Percentiles rank a stretch among this genome's conserved stretches.
Conservation (phyloP, 2,888 invertebrate species). For the Mesochorus sp. region DNA sequence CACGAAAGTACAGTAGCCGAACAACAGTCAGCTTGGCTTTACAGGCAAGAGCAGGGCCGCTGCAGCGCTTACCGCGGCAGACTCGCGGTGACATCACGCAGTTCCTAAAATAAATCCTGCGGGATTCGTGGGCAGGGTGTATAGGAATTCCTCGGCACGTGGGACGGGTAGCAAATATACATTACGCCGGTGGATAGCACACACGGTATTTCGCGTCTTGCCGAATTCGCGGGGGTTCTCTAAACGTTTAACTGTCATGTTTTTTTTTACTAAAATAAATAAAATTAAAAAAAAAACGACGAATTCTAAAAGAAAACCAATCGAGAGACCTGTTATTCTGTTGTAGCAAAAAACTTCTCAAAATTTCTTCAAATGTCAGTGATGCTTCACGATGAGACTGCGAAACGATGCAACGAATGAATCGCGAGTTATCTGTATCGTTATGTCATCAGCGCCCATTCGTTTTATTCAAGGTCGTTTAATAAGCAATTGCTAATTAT, state of each 20-base stretch:
- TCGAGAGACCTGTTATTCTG: neutral
- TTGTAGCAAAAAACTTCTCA: no score
- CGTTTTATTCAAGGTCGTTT: conserved; percentile 42
- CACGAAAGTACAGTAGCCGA: conserved; percentile 8
- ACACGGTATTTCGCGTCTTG: conserved; percentile 35
- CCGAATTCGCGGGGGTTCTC: conserved; percentile 19
- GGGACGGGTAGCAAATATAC: conserved; percentile 73
- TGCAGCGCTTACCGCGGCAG: conserved; percentile 51
- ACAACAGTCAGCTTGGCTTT: conserved; percentile 32
- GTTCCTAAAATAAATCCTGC: conserved; percentile 79
- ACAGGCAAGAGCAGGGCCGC: conserved; percentile 40
- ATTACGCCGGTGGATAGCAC: conserved; percentile 3
- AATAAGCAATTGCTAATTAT: conserved; percentile 51
- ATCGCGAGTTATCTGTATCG: neutral
- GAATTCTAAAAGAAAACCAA: no score
- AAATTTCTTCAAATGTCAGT: no score
- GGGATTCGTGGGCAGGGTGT: conserved; percentile 72
- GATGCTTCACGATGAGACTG: neutral
- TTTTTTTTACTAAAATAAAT: no score
- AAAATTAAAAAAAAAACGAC: no score
- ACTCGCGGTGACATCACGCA: conserved; percentile 74
- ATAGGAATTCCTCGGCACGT: conserved; percentile 75
- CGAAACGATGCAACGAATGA: neutral
- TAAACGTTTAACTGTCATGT: conserved; percentile 10
- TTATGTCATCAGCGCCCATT: conserved; percentile 14